Conservation (phyloP, 2,888 invertebrate genomes). For the Anodontia alba region DNA sequence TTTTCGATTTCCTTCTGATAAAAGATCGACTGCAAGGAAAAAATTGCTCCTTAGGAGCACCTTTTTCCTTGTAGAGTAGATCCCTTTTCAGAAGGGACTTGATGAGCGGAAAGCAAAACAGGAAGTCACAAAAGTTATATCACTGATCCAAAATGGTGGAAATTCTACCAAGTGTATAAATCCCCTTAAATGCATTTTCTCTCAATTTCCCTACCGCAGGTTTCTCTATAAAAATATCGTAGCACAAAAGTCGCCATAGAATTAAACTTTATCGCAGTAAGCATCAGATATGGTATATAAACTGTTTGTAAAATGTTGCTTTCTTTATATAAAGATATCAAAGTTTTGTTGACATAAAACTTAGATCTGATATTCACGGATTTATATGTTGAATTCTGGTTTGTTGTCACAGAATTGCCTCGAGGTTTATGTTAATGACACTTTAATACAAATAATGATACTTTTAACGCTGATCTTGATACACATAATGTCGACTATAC, state of each 20-base stretch:
- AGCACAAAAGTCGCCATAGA: constrained; percentile 6
- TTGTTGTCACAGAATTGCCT: not conserved
- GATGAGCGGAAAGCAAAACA: too few relatives aligned
- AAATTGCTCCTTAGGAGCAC: too few relatives aligned
- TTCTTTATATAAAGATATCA: constrained; percentile 18
- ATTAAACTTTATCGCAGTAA: not conserved
- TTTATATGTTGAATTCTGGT: not conserved
- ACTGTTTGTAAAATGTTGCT: constrained; percentile 11
- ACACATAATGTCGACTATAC: not conserved
- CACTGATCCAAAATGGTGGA: too few relatives aligned
- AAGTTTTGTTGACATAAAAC: constrained; percentile 9
- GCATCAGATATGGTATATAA: constrained; percentile 2
- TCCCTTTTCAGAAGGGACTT: too few relatives aligned
- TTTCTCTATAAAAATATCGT: constrained; percentile 5
- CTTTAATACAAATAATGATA: constrained; percentile 17
- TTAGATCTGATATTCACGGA: not conserved
- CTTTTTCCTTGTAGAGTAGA: too few relatives aligned
- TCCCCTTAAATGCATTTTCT: too few relatives aligned
- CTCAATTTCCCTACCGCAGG: not conserved
- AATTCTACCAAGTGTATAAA: too few relatives aligned
- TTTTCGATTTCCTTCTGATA: too few relatives aligned
- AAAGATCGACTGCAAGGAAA: too few relatives aligned
- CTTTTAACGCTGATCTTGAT: not conserved
- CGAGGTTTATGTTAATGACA: not conserved
- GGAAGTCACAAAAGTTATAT: too few relatives aligned